Conservation (phyloP, 2,888 invertebrate genomes). For the Tanaodytes sp. region DNA sequence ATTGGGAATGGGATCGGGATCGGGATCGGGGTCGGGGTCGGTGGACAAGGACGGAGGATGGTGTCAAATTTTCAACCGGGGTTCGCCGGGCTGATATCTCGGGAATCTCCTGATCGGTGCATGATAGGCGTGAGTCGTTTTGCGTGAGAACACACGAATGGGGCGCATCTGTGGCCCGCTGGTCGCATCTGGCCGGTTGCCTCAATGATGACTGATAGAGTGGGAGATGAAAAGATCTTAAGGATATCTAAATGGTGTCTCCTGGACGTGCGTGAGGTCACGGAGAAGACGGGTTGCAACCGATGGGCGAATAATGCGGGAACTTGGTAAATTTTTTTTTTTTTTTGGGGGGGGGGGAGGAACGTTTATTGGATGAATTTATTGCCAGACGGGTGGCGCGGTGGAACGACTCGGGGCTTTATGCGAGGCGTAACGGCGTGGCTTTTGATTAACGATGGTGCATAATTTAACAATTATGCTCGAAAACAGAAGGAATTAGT, state of each 20-base stretch:
- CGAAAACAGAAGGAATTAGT: constrained; percentile 7
- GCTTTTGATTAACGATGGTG: constrained; percentile 33
- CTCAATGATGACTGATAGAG: constrained; percentile 47
- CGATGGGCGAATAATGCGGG: no score
- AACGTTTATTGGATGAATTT: not conserved
- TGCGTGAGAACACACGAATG: constrained; percentile 51
- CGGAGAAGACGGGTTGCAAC: not conserved
- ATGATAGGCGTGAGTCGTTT: constrained; percentile 47
- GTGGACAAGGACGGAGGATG: constrained; percentile 12
- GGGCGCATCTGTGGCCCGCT: constrained; percentile 40
- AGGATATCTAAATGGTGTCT: constrained; percentile 36
- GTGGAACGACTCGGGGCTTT: constrained; percentile 13
- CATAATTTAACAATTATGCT: constrained; percentile 36
- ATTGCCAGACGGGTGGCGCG: no score
- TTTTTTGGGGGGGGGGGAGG: no score
- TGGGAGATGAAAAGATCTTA: constrained; percentile 36
- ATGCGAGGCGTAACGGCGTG: constrained; percentile 13
- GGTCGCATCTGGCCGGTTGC: constrained; percentile 45
- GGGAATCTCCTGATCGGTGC: constrained; percentile 43
- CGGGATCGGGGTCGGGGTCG: no score
- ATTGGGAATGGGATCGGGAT: no score
- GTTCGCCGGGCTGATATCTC: constrained; percentile 21
- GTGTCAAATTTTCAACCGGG: constrained; percentile 33
- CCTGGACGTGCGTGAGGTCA: not conserved
- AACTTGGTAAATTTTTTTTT: not conserved